Percentiles rank a stretch among this genome's conserved stretches.
Evolutionary conservation across 2,888 invertebrate genomes (phyloP).

Genomic region (Macaria liturata): DNA sequence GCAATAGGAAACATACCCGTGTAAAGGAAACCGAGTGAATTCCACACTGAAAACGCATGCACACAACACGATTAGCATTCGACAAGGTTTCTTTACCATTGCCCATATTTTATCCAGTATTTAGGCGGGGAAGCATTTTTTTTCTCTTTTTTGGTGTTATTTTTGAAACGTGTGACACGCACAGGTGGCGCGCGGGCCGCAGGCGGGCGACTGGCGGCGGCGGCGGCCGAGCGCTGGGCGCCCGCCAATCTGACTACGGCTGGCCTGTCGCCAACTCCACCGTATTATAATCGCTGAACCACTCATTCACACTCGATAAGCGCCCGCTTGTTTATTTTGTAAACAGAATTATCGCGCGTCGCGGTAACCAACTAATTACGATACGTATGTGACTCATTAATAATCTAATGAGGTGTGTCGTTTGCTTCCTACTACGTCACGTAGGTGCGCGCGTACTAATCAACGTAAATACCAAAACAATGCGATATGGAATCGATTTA

Average conservation of each 20-base stretch:
- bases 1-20: slow-evolving; percentile 46
- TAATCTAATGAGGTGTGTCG: too few relatives aligned
- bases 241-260: slow-evolving; percentile 52
- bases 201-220: slow-evolving; percentile 54
- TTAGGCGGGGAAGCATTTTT: slow-evolving; percentile 65
- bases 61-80: slow-evolving; percentile 43
- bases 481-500: too few relatives aligned
- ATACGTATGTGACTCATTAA: too few relatives aligned
- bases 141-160: slow-evolving; percentile 41
- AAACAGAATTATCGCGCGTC: slow-evolving; percentile 61
- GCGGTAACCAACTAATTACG: slow-evolving; percentile 21
- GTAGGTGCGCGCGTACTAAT: too few relatives aligned
- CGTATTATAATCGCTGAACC: slow-evolving; percentile 24
- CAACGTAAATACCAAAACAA: too few relatives aligned
- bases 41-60: slow-evolving; percentile 46
- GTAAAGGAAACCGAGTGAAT: slow-evolving; percentile 11
- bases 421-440: too few relatives aligned
- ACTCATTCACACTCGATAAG: slow-evolving; percentile 51
- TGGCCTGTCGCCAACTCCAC: slow-evolving; percentile 54
- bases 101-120: slow-evolving; percentile 72
- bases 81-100: slow-evolving; percentile 49
- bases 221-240: slow-evolving; percentile 59
- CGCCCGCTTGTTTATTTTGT: slow-evolving; percentile 63
- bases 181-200: slow-evolving; percentile 49
- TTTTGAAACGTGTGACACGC: slow-evolving; percentile 40